phyloP scores from a whole-genome alignment of 1,140 invertebrate species.

The Manduca sexta region DNA sequence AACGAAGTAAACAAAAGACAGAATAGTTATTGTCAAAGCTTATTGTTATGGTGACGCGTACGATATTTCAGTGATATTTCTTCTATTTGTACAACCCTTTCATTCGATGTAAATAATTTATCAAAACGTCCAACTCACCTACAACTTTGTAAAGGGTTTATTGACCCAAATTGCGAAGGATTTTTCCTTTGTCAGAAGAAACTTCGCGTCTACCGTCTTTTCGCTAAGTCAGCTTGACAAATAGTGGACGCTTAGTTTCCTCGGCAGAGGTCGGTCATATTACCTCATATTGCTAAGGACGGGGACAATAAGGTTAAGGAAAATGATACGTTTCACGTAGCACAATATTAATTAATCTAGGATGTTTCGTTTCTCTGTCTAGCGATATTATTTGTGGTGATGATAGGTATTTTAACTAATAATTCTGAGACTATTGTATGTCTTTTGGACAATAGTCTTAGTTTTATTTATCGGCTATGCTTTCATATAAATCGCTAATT shows the following conservation, averaged over 20 bases:
- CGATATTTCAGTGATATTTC: too few relatives aligned
- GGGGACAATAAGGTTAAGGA: constrained; percentile 42
- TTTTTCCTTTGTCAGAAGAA: constrained; percentile 24
- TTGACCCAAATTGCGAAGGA: constrained; percentile 19
- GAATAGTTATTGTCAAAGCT: too few relatives aligned
- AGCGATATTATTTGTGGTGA: neutral
- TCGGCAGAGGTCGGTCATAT: constrained; percentile 36
- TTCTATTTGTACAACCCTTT: neutral
- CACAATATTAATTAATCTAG: constrained; percentile 1
- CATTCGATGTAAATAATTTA: too few relatives aligned
- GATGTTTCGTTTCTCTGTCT: neutral
- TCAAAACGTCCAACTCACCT: neutral
- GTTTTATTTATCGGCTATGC: too few relatives aligned
- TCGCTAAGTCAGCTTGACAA: constrained; percentile 32
- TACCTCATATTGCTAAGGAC: constrained; percentile 42
- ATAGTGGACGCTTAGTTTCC: constrained; percentile 46
- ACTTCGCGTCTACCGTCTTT: constrained; percentile 10
- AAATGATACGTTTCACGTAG: neutral
- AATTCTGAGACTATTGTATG: too few relatives aligned
- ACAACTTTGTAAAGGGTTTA: constrained; percentile 1
- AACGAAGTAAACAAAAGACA: too few relatives aligned
- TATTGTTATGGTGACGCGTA: too few relatives aligned
- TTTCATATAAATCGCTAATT: too few relatives aligned
- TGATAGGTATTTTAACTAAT: too few relatives aligned
- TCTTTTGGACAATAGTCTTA: neutral